phyloP scores from a whole-genome alignment of 2,797 vertebrate species.

The Scomberomorus guttatus region DNA sequence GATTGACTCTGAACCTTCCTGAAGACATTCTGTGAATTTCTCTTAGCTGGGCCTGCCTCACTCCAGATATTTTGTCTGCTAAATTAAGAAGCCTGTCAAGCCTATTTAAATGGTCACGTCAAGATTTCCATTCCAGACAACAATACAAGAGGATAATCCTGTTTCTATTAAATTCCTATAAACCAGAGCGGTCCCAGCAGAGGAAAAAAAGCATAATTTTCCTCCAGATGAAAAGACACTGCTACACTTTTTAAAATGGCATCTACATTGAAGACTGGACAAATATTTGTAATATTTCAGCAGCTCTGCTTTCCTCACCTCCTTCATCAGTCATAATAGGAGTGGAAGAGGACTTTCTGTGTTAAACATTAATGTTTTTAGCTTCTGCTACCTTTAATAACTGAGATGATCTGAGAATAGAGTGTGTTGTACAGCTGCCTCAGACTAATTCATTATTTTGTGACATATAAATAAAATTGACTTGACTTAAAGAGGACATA shows the following conservation, averaged over 20 bases:
- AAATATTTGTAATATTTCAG: not conserved
- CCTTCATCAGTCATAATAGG: not conserved
- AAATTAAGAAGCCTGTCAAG: conserved; percentile 37
- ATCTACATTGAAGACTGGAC: not conserved
- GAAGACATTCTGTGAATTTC: conserved; percentile 54
- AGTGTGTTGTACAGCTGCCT: too few species aligned
- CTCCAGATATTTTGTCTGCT: conserved; percentile 22
- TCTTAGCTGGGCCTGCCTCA: conserved; percentile 13
- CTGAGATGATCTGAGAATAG: not conserved
- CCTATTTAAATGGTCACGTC: conserved; percentile 6
- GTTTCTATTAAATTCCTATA: conserved; percentile 45
- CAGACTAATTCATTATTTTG: too few species aligned
- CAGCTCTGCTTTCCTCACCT: not conserved
- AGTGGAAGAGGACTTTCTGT: not conserved
- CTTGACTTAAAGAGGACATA: too few species aligned
- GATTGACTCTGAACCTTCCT: conserved; percentile 21
- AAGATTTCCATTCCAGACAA: conserved; percentile 30
- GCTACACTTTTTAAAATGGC: not conserved
- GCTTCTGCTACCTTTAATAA: not conserved
- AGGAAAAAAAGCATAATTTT: not conserved
- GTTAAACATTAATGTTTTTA: not conserved
- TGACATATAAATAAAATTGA: too few species aligned
- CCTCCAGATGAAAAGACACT: not conserved
- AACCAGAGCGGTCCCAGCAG: conserved; percentile 5
- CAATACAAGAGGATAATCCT: conserved; percentile 44